Percentiles rank a stretch among this genome's conserved stretches.
Conservation (phyloP, 2,113 vertebrate species). For the Heterotilapia buettikoferi region DNA sequence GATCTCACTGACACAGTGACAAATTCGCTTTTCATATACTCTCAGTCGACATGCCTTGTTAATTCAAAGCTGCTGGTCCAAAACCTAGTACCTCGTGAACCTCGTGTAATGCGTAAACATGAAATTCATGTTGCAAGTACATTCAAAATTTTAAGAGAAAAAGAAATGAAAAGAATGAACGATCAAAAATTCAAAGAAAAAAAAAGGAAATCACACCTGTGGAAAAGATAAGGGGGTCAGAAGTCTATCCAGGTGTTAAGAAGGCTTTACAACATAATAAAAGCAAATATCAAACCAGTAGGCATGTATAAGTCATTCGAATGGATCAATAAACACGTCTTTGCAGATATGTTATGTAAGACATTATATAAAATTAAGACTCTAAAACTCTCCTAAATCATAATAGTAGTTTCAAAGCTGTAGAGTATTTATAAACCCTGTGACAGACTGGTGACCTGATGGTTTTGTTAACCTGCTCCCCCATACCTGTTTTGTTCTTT, state of each 20-base stretch:
- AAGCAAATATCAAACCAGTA: not conserved
- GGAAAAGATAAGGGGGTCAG: not conserved
- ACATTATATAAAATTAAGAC: not conserved
- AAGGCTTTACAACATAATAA: not conserved
- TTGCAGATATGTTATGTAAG: not conserved
- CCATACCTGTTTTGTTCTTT: not conserved
- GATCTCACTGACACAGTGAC: not conserved
- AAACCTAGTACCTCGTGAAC: fast-evolving
- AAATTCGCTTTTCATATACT: not conserved
- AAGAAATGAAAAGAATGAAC: not conserved
- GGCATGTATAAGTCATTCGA: not conserved
- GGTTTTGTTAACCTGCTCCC: fast-evolving
- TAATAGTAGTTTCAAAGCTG: not conserved
- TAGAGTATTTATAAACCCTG: not conserved
- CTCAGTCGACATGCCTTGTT: not conserved
- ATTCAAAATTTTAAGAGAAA: not conserved
- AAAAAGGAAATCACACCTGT: not conserved
- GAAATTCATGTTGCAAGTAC: not conserved
- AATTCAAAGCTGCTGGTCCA: not conserved
- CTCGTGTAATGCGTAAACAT: fast-evolving
- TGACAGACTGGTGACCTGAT: not conserved
- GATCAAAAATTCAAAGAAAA: not conserved
- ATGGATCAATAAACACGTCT: not conserved
- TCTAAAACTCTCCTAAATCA: not conserved
- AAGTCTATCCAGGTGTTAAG: not conserved